A percentile compares a stretch with the other conserved stretches of the same genome.
These are phyloP conservation scores for Dunckerocampus dactyliophorus DNA, from an alignment of 2,113 vertebrate species.

Conservation along the genomic window DNA sequence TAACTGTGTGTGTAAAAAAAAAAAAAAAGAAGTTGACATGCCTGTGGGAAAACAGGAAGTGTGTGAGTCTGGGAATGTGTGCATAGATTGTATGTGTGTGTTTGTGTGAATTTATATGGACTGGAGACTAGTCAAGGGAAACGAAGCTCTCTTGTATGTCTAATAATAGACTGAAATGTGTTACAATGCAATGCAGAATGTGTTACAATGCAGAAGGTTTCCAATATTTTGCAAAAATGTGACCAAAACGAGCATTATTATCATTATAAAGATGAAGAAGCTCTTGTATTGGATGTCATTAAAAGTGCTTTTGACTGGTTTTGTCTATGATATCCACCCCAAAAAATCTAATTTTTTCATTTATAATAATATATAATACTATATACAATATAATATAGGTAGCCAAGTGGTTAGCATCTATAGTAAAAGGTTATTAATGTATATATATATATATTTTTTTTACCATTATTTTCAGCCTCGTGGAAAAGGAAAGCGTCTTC, in stretches of 20 bases:
- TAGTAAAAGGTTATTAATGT: neutral
- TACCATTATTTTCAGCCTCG: slow-evolving; percentile 66
- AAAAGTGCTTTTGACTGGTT: no score
- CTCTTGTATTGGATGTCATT: no score
- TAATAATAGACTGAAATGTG: no score
- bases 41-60: slow-evolving; percentile 68
- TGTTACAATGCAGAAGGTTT: no score
- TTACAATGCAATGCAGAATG: no score
- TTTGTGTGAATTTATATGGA: neutral
- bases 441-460: neutral
- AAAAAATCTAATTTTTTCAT: no score
- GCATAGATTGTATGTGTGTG: slow-evolving; percentile 15
- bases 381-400: no score
- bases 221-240: no score
- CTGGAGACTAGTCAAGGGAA: neutral
- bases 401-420: no score
- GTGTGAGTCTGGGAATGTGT: slow-evolving; percentile 54
- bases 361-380: neutral
- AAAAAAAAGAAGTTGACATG: slow-evolving; percentile 55
- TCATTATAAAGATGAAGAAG: no score
- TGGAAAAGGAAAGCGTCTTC: slow-evolving; percentile 85
- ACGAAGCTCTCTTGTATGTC: neutral
- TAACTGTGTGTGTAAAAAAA: slow-evolving; percentile 46
- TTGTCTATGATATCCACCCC: no score
- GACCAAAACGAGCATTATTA: no score